Conservation (phyloP, 2,113 vertebrate genomes). For the Pachypanchax playfairii region DNA sequence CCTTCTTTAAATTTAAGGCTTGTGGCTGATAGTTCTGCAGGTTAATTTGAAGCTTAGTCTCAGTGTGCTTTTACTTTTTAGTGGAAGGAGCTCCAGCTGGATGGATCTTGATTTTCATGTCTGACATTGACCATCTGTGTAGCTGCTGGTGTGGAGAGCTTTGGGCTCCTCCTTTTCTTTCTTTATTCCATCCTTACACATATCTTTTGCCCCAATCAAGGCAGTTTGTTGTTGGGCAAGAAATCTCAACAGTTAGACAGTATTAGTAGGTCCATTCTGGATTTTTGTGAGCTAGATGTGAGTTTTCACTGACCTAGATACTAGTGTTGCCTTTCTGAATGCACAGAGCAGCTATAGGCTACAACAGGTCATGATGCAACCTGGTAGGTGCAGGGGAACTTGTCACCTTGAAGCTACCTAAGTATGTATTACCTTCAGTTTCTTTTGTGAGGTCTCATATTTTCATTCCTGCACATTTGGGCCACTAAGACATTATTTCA, state of each 20-base stretch:
- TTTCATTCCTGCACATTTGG: too few relatives aligned
- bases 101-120: constrained; percentile 29
- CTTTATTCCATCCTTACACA: neutral
- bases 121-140: too few relatives aligned
- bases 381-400: constrained; percentile 10
- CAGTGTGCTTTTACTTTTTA: neutral
- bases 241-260: neutral
- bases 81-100: constrained; percentile 11
- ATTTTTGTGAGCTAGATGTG: constrained; percentile 2
- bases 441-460: too few relatives aligned
- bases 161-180: neutral
- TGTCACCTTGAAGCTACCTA: too few relatives aligned
- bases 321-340: constrained; percentile 8
- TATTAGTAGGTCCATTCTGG: neutral
- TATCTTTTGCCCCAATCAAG: constrained; percentile 2
- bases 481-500: too few relatives aligned
- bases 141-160: constrained; percentile 5
- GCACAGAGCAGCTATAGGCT: neutral
- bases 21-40: constrained; percentile 20
- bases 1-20: constrained; percentile 11
- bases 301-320: constrained; percentile 41
- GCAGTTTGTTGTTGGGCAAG: neutral
- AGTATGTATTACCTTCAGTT: too few relatives aligned
- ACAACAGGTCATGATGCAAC: neutral
- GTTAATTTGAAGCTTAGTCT: constrained; percentile 20